A percentile compares a stretch with the other conserved stretches of the same genome.
Evolutionary conservation across 1,140 invertebrate genomes (phyloP).

Genomic region (Drosophila sulfurigaster): DNA sequence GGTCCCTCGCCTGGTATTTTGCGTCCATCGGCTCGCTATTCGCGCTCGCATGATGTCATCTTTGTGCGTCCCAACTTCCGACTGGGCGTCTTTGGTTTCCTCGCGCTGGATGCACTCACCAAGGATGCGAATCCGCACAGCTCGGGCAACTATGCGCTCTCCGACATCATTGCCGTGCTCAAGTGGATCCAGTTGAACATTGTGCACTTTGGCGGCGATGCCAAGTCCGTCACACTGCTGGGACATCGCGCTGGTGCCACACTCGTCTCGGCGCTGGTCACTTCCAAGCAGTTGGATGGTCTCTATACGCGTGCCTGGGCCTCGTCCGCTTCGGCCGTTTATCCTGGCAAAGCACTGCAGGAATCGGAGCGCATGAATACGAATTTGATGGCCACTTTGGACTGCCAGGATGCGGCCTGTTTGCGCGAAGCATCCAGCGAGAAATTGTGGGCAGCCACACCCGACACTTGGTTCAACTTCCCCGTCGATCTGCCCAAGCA

Average conservation of each 20-base stretch:
- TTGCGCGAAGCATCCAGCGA: slow-evolving; percentile 87
- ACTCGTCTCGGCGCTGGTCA: slow-evolving; percentile 89
- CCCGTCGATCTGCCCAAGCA: slow-evolving; percentile 87
- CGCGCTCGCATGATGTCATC: slow-evolving; percentile 91
- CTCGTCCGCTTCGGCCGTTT: slow-evolving; percentile 89
- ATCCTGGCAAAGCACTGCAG: slow-evolving; percentile 87
- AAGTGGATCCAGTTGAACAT: slow-evolving; percentile 93
- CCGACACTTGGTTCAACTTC: slow-evolving; percentile 89
- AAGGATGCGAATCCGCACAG: slow-evolving; percentile 89
- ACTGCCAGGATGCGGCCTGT: slow-evolving; percentile 87
- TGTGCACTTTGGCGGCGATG: slow-evolving; percentile 93
- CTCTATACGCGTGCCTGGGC: slow-evolving; percentile 91
- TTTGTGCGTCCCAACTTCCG: slow-evolving; percentile 94
- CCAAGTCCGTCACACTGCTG: slow-evolving; percentile 90
- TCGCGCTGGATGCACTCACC: slow-evolving; percentile 89
- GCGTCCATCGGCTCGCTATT: slow-evolving; percentile 88
- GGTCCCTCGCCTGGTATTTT: slow-evolving; percentile 89
- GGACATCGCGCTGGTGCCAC: slow-evolving; percentile 93
- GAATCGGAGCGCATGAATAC: slow-evolving; percentile 88
- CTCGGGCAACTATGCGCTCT: slow-evolving; percentile 94
- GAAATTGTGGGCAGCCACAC: slow-evolving; percentile 88
- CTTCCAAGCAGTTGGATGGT: slow-evolving; percentile 86
- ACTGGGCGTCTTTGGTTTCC: slow-evolving; percentile 91
- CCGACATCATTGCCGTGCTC: slow-evolving; percentile 91
- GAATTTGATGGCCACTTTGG: slow-evolving; percentile 86